Evolutionary conservation across 1,140 invertebrate genomes (phyloP), one percentile per base, ranked within the genome.

Genomic region (Aleiodes sp.): DNA sequence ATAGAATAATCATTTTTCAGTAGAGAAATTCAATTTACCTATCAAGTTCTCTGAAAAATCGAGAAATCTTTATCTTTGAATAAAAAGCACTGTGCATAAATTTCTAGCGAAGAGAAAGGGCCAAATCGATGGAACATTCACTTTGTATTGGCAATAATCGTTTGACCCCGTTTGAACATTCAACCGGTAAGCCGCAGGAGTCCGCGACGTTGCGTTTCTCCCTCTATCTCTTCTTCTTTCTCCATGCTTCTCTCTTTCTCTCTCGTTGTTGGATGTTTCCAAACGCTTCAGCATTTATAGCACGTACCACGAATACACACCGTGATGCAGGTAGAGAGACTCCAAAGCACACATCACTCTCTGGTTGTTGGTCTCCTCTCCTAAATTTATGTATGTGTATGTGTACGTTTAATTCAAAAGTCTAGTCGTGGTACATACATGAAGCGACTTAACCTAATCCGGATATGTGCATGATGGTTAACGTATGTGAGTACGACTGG

Each of bases 391-490:
- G 29, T 29, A 26, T 39, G 12, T 59, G 26, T 65, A 24, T 10
- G 16, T 26, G 37, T 41, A 33, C 65, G 56, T 67, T n/a, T 67
- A 67, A 67, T 60, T 67, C 65, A 67, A 67, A 67, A 67, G 33
- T 60, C 65, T 12, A 39, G 35, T 67, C 29, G 16, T 21, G n/a
- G 14, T 59, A 52, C 64, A 66, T 59, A 67, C 65, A 21, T 59
- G n/a, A 33, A n/a, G 57, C 56, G 21, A 67, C 52, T 39, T 43
- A 57, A 29, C 24, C 65, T 59, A 67, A 67, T 60, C 35, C 29
- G 52, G 24, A 67, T 60, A 24, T 59, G 33, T 57, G 46, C 46
- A 24, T 21, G n/a, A 39, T 67, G 35, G 33, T 24, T 21, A 10
- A 24, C 9, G 46, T 52, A 7, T 52, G 46, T 8, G 41, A 19